phyloP scores from a whole-genome alignment of 1,140 invertebrate genomes.

The Schmidtea mediterranea region DNA sequence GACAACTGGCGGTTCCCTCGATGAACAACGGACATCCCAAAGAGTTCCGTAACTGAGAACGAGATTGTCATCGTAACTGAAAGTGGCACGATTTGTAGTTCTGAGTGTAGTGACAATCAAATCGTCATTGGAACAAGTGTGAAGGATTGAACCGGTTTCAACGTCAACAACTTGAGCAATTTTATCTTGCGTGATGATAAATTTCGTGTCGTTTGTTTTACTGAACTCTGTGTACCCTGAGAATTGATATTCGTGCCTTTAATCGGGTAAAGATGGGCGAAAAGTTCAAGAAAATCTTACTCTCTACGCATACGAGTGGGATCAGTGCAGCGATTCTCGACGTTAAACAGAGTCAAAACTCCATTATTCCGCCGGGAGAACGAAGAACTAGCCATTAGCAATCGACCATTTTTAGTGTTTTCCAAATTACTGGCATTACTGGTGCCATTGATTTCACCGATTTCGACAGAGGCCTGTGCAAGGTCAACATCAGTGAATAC shows the following conservation, averaged over 20 bases:
- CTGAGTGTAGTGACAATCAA: constrained; percentile 36
- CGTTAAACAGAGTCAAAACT: too few species aligned
- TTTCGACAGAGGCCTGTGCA: too few species aligned
- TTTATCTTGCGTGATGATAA: background rate
- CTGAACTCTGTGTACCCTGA: background rate
- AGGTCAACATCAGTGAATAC: too few species aligned
- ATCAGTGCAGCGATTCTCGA: too few species aligned
- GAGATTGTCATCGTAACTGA: constrained; percentile 68
- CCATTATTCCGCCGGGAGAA: too few species aligned
- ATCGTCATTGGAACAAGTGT: background rate
- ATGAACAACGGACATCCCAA: constrained; percentile 59
- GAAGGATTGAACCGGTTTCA: background rate
- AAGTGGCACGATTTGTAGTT: constrained; percentile 75
- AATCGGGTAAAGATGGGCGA: background rate
- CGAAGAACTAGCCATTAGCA: too few species aligned
- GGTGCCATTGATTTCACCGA: too few species aligned
- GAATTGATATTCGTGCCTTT: background rate
- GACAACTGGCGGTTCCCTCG: constrained; percentile 27
- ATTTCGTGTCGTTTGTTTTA: background rate
- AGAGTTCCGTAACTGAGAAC: constrained; percentile 78
- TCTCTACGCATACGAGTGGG: too few species aligned
- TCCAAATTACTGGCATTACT: too few species aligned
- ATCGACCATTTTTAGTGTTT: too few species aligned
- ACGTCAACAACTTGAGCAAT: background rate
- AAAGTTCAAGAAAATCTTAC: too few species aligned